Conservation (phyloP, 2,888 invertebrate genomes). For the Rotaria socialis region DNA sequence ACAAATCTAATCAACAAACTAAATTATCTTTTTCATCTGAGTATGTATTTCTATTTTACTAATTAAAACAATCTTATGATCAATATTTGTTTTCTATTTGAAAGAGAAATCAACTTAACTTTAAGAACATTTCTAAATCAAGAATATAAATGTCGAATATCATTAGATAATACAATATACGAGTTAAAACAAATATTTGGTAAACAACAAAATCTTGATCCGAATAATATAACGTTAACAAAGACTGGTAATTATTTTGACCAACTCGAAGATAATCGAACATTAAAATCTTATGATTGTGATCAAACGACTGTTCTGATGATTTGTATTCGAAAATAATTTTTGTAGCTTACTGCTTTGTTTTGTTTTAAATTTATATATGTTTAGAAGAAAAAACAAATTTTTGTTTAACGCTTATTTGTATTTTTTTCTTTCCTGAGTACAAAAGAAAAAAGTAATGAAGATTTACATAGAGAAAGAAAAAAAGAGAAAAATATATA, state of each 20-base stretch:
- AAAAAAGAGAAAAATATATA: neutral
- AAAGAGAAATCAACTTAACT: neutral
- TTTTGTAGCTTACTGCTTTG: too few relatives aligned
- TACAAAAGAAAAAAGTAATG: neutral
- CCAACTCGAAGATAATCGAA: constrained; percentile 11
- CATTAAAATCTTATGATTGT: neutral
- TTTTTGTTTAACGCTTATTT: neutral
- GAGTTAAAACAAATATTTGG: constrained; percentile 24
- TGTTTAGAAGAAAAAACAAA: neutral
- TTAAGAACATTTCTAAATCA: constrained; percentile 11
- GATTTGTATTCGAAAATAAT: constrained; percentile 12
- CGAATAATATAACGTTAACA: neutral
- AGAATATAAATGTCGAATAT: neutral
- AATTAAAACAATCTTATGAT: too few relatives aligned
- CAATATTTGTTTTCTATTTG: neutral
- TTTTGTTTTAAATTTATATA: too few relatives aligned
- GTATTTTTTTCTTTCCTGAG: constrained; percentile 6
- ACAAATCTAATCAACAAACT: neutral
- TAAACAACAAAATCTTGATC: neutral
- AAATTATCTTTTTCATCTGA: neutral
- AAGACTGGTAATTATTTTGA: constrained; percentile 7
- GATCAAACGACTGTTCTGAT: neutral
- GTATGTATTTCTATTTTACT: neutral
- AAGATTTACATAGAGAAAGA: neutral
- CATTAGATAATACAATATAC: neutral